Base-by-base conservation (phyloP, 35 echinoderm and acorn worm species). In the Amphiura filiformis region DNA sequence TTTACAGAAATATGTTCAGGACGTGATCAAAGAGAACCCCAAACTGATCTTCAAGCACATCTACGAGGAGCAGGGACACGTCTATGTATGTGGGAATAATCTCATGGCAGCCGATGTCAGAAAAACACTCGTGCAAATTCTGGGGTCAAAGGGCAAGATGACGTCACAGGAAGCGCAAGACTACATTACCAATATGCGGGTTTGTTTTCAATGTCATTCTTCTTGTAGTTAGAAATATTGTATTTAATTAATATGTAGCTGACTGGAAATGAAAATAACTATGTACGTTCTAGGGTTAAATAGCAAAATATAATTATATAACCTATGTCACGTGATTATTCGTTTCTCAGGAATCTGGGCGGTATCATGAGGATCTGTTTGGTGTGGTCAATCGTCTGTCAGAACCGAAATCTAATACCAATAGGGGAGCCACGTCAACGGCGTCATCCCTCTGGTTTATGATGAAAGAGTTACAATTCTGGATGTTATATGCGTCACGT, bases 321-420 rank as follows among this genome's bases (percentile, higher is more conserved):
- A 7, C 61, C 31, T 64, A 44, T 37, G 32, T 47, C 17, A 47
- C 17, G 4, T 47, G 4, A 47, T 47, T 47, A 47, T 17, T 9
- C 41, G 41, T 47, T 47, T 47, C 14, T 0, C 84, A 94, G 92
- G 87, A 90, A 77, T 83, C 89, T 39, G 70, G 79, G 44, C 87
- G 78, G 39, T 94, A 94, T 40, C 92, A 94, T 65, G 92, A 94
- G 40, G 87, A 94, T 36, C 39, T 94, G 34, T 94, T 88, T 84
- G 92, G 92, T 34, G 36, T 94, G 22, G 26, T 70, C 1, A 70
- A 2, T 70, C 61, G 61, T 15, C 61, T n/a, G 7, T 1, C 37
- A 37, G 61, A 70, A n/a, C 17, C 2, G 61, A 70, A 52, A 52
- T 11, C 44, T n/a, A n/a, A n/a, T n/a, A n/a, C n/a, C n/a, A n/a